Evolutionary conservation across 2,113 vertebrate species (phyloP).

Genomic region (Gasterosteus nipponicus): DNA sequence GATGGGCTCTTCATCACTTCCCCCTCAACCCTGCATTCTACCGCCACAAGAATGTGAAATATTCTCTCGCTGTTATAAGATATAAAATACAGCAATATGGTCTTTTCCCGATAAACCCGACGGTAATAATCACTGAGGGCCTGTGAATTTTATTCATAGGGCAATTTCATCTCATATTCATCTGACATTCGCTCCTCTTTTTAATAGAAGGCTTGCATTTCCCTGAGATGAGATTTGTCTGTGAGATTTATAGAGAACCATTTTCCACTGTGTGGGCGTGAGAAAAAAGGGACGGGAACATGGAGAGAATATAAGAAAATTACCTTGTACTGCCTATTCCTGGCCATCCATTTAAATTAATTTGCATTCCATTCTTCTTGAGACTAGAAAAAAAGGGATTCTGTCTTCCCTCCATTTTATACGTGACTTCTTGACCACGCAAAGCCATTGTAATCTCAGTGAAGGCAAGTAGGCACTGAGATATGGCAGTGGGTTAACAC

Average conservation of each 20-base stretch:
- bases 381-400: conserved; percentile 7
- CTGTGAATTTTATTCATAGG: conserved; percentile 64
- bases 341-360: conserved; percentile 19
- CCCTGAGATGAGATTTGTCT: conserved; percentile 54
- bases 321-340: conserved; percentile 15
- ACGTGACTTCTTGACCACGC: not conserved
- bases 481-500: conserved; percentile 34
- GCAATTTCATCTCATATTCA: conserved; percentile 68
- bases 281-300: conserved; percentile 20
- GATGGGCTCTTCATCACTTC: not conserved
- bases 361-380: conserved; percentile 25
- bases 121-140: conserved; percentile 64
- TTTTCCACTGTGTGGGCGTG: conserved; percentile 49
- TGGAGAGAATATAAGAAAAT: conserved; percentile 37
- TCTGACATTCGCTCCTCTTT: conserved; percentile 55
- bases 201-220: conserved; percentile 67
- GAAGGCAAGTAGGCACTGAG: conserved; percentile 70
- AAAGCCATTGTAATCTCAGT: conserved; percentile 28
- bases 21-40: conserved; percentile 11
- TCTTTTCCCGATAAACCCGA: conserved; percentile 62
- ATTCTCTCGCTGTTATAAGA: conserved; percentile 36
- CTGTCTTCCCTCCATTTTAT: conserved; percentile 1
- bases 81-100: conserved; percentile 65
- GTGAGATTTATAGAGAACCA: conserved; percentile 61
- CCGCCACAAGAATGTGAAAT: conserved; percentile 32